Conservation (phyloP, 37 sponge, comb jelly and placozoan genomes). For the Mnemiopsis leidyi region DNA sequence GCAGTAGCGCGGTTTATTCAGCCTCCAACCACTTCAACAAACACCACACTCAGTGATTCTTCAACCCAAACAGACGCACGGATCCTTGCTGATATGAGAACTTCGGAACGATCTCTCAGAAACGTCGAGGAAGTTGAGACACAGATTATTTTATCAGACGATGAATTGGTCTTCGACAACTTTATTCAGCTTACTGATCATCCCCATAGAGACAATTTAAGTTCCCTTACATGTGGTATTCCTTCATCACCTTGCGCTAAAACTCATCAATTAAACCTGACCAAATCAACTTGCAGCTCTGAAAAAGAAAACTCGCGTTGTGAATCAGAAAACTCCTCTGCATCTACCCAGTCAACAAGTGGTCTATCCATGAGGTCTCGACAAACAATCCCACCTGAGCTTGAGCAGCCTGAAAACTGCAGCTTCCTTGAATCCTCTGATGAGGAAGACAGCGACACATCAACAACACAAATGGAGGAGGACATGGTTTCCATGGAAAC, state of each 20-base stretch:
- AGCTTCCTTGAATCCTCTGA: not conserved
- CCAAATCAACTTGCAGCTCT: not conserved
- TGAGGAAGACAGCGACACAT: not conserved
- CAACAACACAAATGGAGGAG: not conserved
- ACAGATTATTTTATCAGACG: too few species aligned
- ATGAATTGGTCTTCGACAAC: not conserved
- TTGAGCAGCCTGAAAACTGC: not conserved
- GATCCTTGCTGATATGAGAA: not conserved
- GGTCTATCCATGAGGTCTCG: not conserved
- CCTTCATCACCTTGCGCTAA: too few species aligned
- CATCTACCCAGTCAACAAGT: not conserved
- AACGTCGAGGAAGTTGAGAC: too few species aligned
- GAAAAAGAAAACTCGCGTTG: not conserved
- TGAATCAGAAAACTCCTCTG: not conserved
- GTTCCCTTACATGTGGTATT: not conserved
- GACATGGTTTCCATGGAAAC: not conserved
- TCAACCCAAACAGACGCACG: not conserved
- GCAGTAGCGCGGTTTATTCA: constrained; percentile 19
- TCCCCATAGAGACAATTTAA: not conserved
- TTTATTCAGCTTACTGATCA: not conserved
- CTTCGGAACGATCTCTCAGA: not conserved
- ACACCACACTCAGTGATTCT: not conserved
- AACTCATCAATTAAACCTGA: too few species aligned
- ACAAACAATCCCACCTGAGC: too few species aligned
- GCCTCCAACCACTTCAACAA: not conserved